A percentile compares a stretch with the other conserved stretches of the same genome.
phyloP scores from a whole-genome alignment of 2,888 invertebrate genomes.

The Shargacucullia verbasci region DNA sequence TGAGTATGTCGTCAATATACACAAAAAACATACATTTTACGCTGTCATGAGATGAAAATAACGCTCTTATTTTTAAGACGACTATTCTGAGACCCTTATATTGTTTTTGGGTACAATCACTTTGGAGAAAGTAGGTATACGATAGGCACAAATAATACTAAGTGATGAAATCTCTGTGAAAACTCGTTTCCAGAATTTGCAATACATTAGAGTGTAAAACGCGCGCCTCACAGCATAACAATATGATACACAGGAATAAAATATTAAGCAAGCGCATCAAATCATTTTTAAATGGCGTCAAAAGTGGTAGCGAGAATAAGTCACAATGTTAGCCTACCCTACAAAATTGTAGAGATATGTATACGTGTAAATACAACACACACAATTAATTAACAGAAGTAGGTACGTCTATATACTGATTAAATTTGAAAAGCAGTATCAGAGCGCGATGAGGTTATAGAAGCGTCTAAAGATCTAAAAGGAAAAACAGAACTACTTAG shows the following conservation, averaged over 20 bases:
- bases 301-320: slow-evolving; percentile 9
- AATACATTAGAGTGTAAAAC: slow-evolving; percentile 1
- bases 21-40: neutral
- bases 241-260: neutral
- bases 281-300: slow-evolving; percentile 14
- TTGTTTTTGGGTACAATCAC: neutral
- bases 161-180: neutral
- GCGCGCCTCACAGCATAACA: neutral
- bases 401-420: slow-evolving; percentile 24
- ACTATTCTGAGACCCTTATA: neutral
- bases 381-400: slow-evolving; percentile 41
- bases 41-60: too few species aligned
- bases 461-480: slow-evolving; percentile 30
- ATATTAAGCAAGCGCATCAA: slow-evolving; percentile 9
- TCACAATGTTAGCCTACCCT: slow-evolving; percentile 12
- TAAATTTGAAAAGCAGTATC: slow-evolving; percentile 49
- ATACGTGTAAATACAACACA: slow-evolving; percentile 40
- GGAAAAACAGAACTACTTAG: slow-evolving; percentile 37
- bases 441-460: slow-evolving; percentile 37
- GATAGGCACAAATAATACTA: neutral
- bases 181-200: neutral
- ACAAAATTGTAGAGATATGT: slow-evolving; percentile 14
- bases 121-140: neutral
- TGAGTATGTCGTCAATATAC: slow-evolving; percentile 5
- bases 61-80: too few species aligned